Evolutionary conservation across 2,113 vertebrate species (phyloP).

Genomic region (Ictidomys tridecemlineatus): DNA sequence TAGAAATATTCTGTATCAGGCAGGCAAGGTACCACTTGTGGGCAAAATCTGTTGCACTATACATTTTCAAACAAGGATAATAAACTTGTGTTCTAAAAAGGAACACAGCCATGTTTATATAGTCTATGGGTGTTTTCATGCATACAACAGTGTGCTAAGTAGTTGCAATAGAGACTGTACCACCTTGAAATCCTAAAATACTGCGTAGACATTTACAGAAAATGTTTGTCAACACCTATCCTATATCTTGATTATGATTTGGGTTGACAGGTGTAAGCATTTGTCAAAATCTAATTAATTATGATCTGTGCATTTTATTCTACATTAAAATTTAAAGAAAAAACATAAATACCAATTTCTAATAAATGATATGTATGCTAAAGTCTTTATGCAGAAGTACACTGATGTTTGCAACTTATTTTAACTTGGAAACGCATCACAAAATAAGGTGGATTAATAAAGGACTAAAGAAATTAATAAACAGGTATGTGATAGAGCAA

Average conservation of each 20-base stretch:
- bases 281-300: conserved; percentile 47
- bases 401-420: neutral
- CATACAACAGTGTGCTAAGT: neutral
- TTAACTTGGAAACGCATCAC: conserved; percentile 39
- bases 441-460: conserved; percentile 33
- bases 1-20: neutral
- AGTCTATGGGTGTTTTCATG: conserved; percentile 2
- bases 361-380: conserved; percentile 1
- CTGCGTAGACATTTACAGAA: conserved; percentile 6
- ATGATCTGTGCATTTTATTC: neutral
- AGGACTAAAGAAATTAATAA: neutral
- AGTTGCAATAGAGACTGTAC: neutral
- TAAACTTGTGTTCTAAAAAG: too few relatives aligned
- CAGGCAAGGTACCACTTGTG: neutral
- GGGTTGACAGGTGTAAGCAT: neutral
- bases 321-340: conserved; percentile 47
- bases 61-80: neutral
- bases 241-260: neutral
- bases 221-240: conserved; percentile 8
- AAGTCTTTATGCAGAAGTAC: conserved; percentile 17
- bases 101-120: neutral
- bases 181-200: conserved; percentile 1
- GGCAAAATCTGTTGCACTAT: conserved; percentile 11
- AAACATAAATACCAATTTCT: conserved; percentile 28
- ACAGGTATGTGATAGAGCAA: neutral